Conservation (phyloP, 1,140 invertebrate genomes). For the Eurosta solidaginis region DNA sequence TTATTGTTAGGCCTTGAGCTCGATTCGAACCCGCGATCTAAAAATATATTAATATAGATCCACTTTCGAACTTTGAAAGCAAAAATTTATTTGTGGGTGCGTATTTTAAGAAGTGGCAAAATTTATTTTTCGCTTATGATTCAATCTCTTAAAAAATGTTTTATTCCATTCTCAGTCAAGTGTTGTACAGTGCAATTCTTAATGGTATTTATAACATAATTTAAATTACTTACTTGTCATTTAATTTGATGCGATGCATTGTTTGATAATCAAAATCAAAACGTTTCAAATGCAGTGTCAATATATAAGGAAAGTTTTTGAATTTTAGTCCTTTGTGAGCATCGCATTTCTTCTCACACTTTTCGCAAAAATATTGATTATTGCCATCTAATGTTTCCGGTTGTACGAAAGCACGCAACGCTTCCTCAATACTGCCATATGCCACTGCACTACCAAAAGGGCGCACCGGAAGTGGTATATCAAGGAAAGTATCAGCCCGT, state of each 20-base stretch:
- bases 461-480: slow-evolving; percentile 86
- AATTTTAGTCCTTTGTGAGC: slow-evolving; percentile 92
- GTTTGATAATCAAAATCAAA: slow-evolving; percentile 91
- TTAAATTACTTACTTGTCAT: slow-evolving; percentile 85
- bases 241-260: slow-evolving; percentile 86
- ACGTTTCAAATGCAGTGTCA: slow-evolving; percentile 87
- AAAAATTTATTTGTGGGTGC: too few species aligned
- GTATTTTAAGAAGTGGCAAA: too few species aligned
- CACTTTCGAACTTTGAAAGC: too few species aligned
- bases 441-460: slow-evolving; percentile 80
- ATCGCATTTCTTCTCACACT: slow-evolving; percentile 86
- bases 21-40: too few species aligned
- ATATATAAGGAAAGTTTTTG: slow-evolving; percentile 83
- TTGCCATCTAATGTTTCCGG: slow-evolving; percentile 84
- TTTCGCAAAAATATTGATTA: slow-evolving; percentile 90
- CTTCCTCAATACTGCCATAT: slow-evolving; percentile 85
- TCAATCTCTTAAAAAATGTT: too few species aligned
- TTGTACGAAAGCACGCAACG: slow-evolving; percentile 82
- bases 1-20: too few species aligned
- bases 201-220: background rate
- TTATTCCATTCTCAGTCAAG: too few species aligned
- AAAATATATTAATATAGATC: too few species aligned
- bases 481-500: slow-evolving; percentile 82
- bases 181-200: too few species aligned
- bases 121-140: too few species aligned